These are phyloP conservation scores for Euglossa dilemma DNA, from an alignment of 1,140 invertebrate genomes.

Conservation along the genomic window DNA sequence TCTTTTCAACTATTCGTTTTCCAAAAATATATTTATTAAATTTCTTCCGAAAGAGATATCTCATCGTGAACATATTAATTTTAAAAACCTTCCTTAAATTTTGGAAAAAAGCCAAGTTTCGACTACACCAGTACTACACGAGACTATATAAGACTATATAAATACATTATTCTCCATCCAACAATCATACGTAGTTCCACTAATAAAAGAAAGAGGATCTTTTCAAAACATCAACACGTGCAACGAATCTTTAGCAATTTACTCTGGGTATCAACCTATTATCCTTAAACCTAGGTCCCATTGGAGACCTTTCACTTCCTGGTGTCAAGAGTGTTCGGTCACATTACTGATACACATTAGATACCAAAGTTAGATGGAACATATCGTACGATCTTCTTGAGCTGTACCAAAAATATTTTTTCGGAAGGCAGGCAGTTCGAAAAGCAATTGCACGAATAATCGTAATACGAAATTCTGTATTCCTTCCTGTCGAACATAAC, in stretches of 20 bases:
- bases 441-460: background rate
- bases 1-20: no score
- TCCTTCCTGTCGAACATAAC: background rate
- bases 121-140: no score
- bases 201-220: no score
- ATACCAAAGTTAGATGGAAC: no score
- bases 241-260: slow-evolving; percentile 89
- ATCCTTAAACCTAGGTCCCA: slow-evolving; percentile 94
- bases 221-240: slow-evolving; percentile 8
- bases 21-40: no score
- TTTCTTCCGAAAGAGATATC: no score
- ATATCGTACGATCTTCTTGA: background rate
- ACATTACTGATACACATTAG: slow-evolving; percentile 60
- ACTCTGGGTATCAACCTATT: slow-evolving; percentile 95
- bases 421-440: background rate
- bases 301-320: slow-evolving; percentile 94
- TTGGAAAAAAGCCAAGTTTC: no score
- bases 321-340: slow-evolving; percentile 89
- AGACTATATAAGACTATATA: no score
- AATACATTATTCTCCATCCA: no score
- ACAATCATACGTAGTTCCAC: no score
- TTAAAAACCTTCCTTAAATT: no score
- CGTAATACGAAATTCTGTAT: background rate
- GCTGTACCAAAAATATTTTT: background rate
- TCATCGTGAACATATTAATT: no score